Conservation (phyloP, 2,888 invertebrate species). For the Phaonia tiefii region DNA sequence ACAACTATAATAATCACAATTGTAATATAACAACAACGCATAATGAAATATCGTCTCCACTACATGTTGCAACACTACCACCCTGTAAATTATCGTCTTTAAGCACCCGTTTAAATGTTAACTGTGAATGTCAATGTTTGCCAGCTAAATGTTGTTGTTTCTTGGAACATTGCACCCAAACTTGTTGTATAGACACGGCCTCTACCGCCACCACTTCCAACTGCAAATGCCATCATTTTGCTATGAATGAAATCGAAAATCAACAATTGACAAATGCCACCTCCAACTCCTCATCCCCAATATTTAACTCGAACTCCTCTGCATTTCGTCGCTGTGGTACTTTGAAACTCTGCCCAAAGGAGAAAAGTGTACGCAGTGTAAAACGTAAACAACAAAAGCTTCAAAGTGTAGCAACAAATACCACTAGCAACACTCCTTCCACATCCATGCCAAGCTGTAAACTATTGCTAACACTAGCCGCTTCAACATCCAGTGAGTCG, state of each 20-base stretch:
- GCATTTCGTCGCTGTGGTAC: slow-evolving; percentile 70
- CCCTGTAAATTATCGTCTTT: slow-evolving; percentile 64
- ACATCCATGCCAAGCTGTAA: slow-evolving; percentile 67
- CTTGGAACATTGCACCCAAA: slow-evolving; percentile 37
- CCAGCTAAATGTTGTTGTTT: slow-evolving; percentile 54
- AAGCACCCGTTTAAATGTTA: slow-evolving; percentile 69
- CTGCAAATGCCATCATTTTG: slow-evolving; percentile 40
- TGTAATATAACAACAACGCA: slow-evolving; percentile 49
- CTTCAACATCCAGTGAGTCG: slow-evolving; percentile 35
- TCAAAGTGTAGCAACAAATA: slow-evolving; percentile 15
- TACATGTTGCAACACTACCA: slow-evolving; percentile 6
- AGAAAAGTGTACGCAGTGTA: slow-evolving; percentile 72
- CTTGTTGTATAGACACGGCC: slow-evolving; percentile 41
- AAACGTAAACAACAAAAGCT: slow-evolving; percentile 72
- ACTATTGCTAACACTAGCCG: slow-evolving; percentile 72
- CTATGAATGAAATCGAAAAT: not conserved
- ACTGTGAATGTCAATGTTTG: slow-evolving; percentile 76
- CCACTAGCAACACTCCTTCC: too few species aligned
- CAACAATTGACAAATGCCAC: slow-evolving; percentile 32
- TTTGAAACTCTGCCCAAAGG: slow-evolving; percentile 65
- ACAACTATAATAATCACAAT: slow-evolving; percentile 51
- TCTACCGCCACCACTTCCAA: slow-evolving; percentile 45
- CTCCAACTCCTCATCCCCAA: slow-evolving; percentile 21
- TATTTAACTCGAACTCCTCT: slow-evolving; percentile 4
- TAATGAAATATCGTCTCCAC: slow-evolving; percentile 44